These are phyloP conservation scores for Lycophotia porphyrea DNA, from an alignment of 2,888 invertebrate genomes.

Conservation along the genomic window DNA sequence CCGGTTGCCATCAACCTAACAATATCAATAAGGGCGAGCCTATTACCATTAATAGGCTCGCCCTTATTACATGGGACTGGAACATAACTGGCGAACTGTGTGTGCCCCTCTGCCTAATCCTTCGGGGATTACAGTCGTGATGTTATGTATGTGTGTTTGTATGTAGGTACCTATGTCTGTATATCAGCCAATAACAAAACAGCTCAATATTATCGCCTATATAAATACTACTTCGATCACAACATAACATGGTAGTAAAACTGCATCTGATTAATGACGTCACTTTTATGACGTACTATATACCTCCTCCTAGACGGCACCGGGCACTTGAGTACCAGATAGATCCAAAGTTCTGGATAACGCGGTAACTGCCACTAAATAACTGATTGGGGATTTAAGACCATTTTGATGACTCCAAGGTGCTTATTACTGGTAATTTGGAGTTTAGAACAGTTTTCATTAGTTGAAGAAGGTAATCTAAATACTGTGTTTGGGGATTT, in stretches of 20 bases:
- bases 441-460: conserved; percentile 20
- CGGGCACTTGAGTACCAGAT: conserved; percentile 15
- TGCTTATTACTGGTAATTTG: conserved; percentile 23
- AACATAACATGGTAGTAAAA: conserved; percentile 20
- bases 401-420: conserved; percentile 20
- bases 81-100: too few species aligned
- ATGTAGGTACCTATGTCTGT: too few species aligned
- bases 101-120: too few species aligned
- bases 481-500: background rate
- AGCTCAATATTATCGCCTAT: background rate
- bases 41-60: too few species aligned
- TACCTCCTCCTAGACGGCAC: conserved; percentile 2
- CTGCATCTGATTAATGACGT: conserved; percentile 28
- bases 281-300: conserved; percentile 35
- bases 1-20: too few species aligned
- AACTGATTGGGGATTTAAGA: conserved; percentile 31
- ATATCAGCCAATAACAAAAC: background rate
- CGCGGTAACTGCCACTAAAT: conserved; percentile 35
- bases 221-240: background rate
- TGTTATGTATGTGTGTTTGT: too few species aligned
- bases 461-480: background rate
- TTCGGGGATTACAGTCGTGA: too few species aligned
- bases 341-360: conserved; percentile 22
- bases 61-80: too few species aligned
- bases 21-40: too few species aligned